Percentiles rank a stretch among this genome's conserved stretches.
Evolutionary conservation across 2,888 invertebrate genomes (phyloP).

Genomic region (Mechanitis messenoides): DNA sequence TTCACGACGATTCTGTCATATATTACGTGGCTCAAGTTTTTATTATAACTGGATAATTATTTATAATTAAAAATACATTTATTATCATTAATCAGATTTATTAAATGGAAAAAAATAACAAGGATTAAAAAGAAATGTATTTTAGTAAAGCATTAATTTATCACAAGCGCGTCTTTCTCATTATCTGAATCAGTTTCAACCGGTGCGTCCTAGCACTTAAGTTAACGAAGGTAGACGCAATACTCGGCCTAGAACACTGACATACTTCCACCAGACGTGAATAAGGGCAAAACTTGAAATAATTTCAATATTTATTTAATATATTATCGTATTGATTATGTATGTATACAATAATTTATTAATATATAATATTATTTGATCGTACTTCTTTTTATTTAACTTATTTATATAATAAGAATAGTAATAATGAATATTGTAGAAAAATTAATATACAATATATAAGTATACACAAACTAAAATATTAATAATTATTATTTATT

Average conservation of each 20-base stretch:
- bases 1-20: too few species aligned
- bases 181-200: conserved; percentile 26
- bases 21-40: too few species aligned
- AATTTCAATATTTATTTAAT: background rate
- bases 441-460: too few species aligned
- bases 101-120: background rate
- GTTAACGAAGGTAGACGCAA: conserved; percentile 28
- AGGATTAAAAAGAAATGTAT: background rate
- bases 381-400: too few species aligned
- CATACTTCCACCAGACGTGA: conserved; percentile 22
- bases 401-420: too few species aligned
- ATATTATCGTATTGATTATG: background rate
- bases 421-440: too few species aligned
- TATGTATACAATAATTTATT: too few species aligned
- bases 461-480: too few species aligned
- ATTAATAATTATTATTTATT: too few species aligned
- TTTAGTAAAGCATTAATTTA: conserved; percentile 17
- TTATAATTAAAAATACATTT: background rate
- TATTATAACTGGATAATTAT: too few species aligned
- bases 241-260: conserved; percentile 24
- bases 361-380: too few species aligned
- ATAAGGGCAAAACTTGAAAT: conserved; percentile 9
- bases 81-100: too few species aligned
- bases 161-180: conserved; percentile 21
- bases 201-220: conserved; percentile 28